Percentiles rank a stretch among this genome's conserved stretches.
Conservation (phyloP, 2,797 vertebrate genomes). For the Semotilus atromaculatus region DNA sequence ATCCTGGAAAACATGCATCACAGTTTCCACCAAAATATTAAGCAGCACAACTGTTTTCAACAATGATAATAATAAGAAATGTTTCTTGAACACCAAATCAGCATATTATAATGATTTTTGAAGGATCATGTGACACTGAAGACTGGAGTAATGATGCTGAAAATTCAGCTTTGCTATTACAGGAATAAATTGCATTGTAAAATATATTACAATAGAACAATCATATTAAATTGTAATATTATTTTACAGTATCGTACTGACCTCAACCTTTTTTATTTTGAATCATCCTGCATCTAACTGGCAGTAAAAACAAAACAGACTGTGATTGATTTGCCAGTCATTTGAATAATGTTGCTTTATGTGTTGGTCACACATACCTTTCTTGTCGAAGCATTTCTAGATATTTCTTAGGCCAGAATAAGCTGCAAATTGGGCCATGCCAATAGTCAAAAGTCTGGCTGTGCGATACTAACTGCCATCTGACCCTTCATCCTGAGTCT, state of each 20-base stretch:
- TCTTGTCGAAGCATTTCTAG: conserved; percentile 5
- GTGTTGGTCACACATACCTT: not conserved
- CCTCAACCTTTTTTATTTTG: not conserved
- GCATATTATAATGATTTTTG: not conserved
- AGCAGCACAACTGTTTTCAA: not conserved
- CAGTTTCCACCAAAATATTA: not conserved
- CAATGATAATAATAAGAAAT: not conserved
- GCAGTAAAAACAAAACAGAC: not conserved
- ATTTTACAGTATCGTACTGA: not conserved
- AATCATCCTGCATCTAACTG: not conserved
- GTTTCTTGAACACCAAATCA: not conserved
- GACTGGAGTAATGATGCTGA: not conserved
- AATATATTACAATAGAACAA: not conserved
- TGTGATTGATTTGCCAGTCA: not conserved
- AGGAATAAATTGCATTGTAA: not conserved
- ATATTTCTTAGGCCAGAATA: not conserved
- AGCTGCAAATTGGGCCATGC: conserved; percentile 22
- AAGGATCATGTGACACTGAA: not conserved
- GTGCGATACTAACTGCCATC: not conserved
- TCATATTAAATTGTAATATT: not conserved
- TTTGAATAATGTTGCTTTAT: not conserved
- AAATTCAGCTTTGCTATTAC: not conserved
- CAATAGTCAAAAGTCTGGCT: conserved; percentile 24
- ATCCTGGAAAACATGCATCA: not conserved
- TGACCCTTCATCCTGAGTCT: conserved; percentile 36